A percentile compares a stretch with the other conserved stretches of the same genome.
Conservation (phyloP, 2,888 invertebrate genomes). For the Drosophila leonis region DNA sequence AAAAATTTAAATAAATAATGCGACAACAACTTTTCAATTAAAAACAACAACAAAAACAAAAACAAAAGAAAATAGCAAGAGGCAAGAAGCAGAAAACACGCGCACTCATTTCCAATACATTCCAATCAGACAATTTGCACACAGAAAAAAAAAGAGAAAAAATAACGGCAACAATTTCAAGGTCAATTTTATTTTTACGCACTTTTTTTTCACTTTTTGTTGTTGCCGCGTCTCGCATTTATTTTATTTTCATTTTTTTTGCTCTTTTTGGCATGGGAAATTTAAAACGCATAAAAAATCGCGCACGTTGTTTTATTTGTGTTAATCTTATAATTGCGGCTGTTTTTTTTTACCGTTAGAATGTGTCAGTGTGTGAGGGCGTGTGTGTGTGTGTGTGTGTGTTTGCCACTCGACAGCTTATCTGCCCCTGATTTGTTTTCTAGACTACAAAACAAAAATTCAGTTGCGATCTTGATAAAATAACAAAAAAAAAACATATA, state of each 20-base stretch:
- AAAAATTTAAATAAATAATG: constrained; percentile 65
- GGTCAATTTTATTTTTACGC: constrained; percentile 79
- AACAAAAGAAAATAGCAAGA: constrained; percentile 17
- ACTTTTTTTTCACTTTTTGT: constrained; percentile 49
- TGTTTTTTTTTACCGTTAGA: constrained; percentile 51
- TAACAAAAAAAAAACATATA: constrained; percentile 39
- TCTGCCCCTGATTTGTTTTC: constrained; percentile 72
- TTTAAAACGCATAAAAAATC: constrained; percentile 78
- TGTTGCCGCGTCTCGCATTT: constrained; percentile 12
- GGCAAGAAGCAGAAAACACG: constrained; percentile 5
- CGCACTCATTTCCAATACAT: constrained; percentile 29
- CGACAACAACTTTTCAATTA: constrained; percentile 46
- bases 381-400: constrained; percentile 19
- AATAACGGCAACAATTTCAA: constrained; percentile 57
- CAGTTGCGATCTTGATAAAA: constrained; percentile 74
- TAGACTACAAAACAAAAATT: constrained; percentile 51
- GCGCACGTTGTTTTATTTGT: constrained; percentile 46
- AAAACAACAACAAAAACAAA: constrained; percentile 25
- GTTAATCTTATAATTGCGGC: constrained; percentile 79
- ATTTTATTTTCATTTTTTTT: constrained; percentile 47
- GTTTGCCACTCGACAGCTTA: constrained; percentile 71
- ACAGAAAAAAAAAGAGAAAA: constrained; percentile 10
- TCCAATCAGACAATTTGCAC: constrained; percentile 28
- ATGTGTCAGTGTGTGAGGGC: background rate
- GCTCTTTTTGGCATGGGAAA: constrained; percentile 65